Evolutionary conservation across 2,797 vertebrate species (phyloP).

Genomic region (Etheostoma perlongum): DNA sequence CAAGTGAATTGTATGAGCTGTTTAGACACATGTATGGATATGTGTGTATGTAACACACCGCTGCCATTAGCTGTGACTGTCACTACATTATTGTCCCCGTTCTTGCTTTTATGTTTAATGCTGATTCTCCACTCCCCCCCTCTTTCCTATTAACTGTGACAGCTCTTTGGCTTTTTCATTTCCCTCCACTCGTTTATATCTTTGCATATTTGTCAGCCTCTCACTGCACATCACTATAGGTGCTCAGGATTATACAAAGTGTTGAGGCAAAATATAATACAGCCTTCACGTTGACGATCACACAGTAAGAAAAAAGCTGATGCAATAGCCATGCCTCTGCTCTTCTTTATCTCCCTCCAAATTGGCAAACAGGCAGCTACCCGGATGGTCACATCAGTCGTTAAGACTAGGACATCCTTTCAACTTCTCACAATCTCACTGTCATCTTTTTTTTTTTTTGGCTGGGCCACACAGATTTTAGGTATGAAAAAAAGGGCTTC

Average conservation of each 20-base stretch:
- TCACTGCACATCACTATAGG: constrained; percentile 34
- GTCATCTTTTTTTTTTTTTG: constrained; percentile 16
- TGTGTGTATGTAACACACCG: constrained; percentile 17
- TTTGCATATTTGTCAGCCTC: constrained; percentile 47
- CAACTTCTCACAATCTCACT: constrained; percentile 32
- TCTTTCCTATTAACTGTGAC: constrained; percentile 34
- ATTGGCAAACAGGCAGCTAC: constrained; percentile 46
- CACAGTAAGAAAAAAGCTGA: constrained; percentile 31
- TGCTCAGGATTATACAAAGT: constrained; percentile 53
- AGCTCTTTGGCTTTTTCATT: constrained; percentile 45
- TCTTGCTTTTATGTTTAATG: constrained; percentile 28
- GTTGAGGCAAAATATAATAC: constrained; percentile 46
- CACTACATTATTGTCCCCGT: constrained; percentile 24
- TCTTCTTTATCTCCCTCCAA: constrained; percentile 38
- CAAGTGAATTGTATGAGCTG: too few species aligned
- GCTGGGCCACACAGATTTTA: constrained; percentile 19
- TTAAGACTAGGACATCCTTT: constrained; percentile 44
- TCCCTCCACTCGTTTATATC: constrained; percentile 38
- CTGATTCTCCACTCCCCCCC: constrained; percentile 2
- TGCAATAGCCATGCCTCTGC: constrained; percentile 26
- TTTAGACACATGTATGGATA: not conserved
- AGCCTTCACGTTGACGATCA: constrained; percentile 33
- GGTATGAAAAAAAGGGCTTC: constrained; percentile 12
- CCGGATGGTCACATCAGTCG: constrained; percentile 29
- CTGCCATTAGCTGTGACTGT: constrained; percentile 20